Conservation (phyloP, 1,140 invertebrate genomes). For the Samia ricini region DNA sequence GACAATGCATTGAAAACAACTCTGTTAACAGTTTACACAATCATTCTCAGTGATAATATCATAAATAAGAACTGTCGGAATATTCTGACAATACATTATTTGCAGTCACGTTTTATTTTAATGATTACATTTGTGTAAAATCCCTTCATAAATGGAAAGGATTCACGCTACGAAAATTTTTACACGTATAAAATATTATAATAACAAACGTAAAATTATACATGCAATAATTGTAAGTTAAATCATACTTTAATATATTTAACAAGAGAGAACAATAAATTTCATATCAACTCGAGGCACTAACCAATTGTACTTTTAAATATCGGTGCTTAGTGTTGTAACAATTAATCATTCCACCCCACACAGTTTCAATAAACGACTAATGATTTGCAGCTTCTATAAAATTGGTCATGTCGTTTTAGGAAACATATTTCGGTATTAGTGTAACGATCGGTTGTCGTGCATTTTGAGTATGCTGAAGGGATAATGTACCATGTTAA, state of each 20-base stretch:
- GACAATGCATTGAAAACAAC: conserved; percentile 14
- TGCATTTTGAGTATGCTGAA: not conserved
- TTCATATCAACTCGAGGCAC: not conserved
- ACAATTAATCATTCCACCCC: conserved; percentile 42
- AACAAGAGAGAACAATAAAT: too few relatives aligned
- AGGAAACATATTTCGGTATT: conserved; percentile 2
- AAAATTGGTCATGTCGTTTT: conserved; percentile 10
- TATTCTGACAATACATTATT: too few relatives aligned
- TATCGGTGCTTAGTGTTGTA: not conserved
- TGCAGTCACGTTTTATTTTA: too few relatives aligned
- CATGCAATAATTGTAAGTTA: too few relatives aligned
- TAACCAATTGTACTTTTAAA: not conserved
- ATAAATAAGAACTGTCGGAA: not conserved
- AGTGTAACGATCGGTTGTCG: not conserved
- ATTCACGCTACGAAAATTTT: too few relatives aligned
- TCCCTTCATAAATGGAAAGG: too few relatives aligned
- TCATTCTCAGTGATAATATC: conserved; percentile 7
- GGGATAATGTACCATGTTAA: not conserved
- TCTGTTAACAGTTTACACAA: conserved; percentile 11
- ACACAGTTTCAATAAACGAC: conserved; percentile 5
- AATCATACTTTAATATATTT: too few relatives aligned
- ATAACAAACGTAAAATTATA: too few relatives aligned
- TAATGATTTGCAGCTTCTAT: conserved; percentile 31
- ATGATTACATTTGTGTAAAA: too few relatives aligned
- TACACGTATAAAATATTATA: not conserved